Evolutionary conservation across 2,113 vertebrate genomes (phyloP).

Genomic region (Sterna hirundo): DNA sequence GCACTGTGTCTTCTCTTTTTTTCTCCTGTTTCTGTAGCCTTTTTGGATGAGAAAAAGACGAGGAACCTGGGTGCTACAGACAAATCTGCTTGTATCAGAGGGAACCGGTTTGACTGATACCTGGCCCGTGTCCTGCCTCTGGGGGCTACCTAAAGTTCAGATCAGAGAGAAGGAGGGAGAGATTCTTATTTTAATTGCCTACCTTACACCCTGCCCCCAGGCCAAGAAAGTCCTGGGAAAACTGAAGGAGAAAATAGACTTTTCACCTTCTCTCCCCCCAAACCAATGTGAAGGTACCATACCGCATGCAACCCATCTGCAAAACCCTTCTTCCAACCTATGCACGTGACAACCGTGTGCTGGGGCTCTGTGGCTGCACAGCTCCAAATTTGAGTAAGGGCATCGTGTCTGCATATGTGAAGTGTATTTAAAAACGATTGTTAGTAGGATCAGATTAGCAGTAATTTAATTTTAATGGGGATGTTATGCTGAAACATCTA

Average conservation of each 20-base stretch:
- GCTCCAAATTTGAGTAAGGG: background rate
- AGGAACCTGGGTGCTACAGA: background rate
- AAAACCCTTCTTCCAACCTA: background rate
- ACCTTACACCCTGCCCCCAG: background rate
- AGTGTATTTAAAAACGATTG: background rate
- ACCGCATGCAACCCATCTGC: accelerated
- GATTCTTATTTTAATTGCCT: background rate
- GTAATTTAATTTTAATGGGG: constrained; percentile 48
- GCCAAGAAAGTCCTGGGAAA: background rate
- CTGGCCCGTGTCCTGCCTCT: background rate
- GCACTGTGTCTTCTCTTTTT: background rate
- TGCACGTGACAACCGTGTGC: background rate
- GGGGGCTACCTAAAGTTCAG: background rate
- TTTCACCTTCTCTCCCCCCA: background rate
- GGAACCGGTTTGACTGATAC: background rate
- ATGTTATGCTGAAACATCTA: constrained; percentile 43
- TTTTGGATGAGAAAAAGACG: background rate
- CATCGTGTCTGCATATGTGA: background rate
- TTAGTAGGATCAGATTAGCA: background rate
- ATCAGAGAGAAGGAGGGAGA: background rate
- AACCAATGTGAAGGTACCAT: accelerated
- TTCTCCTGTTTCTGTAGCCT: background rate
- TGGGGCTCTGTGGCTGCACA: background rate
- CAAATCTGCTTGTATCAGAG: background rate
- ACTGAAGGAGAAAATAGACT: background rate